Percentiles rank a stretch among this genome's conserved stretches.
Conservation (phyloP, 2,113 vertebrate species). For the Marcusenius ussheri region DNA sequence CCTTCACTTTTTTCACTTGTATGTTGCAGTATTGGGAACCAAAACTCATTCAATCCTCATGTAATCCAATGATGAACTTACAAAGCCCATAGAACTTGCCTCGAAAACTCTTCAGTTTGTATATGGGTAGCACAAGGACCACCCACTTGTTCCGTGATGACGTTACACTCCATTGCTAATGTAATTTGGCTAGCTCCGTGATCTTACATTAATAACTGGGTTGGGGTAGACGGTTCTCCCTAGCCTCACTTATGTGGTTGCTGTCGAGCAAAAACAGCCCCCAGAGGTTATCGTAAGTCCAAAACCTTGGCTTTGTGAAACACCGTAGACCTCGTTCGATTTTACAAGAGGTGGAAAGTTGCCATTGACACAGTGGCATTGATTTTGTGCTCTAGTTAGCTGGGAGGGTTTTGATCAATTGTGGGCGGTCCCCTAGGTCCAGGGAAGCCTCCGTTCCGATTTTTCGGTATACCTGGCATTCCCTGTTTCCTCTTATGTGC, state of each 20-base stretch:
- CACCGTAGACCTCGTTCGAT: neutral
- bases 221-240: neutral
- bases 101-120: neutral
- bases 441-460: neutral
- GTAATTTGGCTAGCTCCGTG: neutral
- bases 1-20: neutral
- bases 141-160: neutral
- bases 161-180: neutral
- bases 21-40: neutral
- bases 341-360: neutral
- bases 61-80: neutral
- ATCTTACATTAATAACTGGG: neutral
- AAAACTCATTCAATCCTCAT: neutral
- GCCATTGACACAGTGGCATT: neutral
- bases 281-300: neutral
- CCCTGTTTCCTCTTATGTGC: neutral
- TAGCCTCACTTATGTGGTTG: neutral
- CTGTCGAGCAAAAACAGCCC: neutral
- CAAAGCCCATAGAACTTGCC: neutral
- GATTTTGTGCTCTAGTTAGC: neutral
- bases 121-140: neutral
- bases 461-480: neutral
- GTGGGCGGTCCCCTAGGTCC: neutral
- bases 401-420: conserved; percentile 3
- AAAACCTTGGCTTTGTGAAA: neutral